Conservation (phyloP, 2,888 invertebrate genomes). For the Schizaphis graminum region DNA sequence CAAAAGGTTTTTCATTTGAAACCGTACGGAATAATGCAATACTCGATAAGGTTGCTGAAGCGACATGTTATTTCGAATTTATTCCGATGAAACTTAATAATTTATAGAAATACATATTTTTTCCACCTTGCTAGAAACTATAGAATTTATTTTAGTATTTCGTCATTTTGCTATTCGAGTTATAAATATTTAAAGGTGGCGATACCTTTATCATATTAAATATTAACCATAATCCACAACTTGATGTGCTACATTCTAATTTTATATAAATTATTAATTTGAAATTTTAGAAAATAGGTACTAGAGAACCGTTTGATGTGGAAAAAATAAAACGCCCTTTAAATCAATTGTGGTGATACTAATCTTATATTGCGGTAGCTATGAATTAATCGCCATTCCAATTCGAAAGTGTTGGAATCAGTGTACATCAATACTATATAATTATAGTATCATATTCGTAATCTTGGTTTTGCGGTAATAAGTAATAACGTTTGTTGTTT, state of each 20-base stretch:
- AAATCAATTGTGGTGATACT: neutral
- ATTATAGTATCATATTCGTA: neutral
- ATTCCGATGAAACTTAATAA: neutral
- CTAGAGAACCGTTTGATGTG: neutral
- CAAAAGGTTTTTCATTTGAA: neutral
- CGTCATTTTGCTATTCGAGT: neutral
- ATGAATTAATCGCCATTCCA: neutral
- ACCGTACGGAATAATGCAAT: neutral
- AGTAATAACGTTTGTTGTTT: neutral
- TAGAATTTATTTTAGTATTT: neutral
- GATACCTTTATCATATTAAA: neutral
- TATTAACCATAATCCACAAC: neutral
- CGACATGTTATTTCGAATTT: neutral
- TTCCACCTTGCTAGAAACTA: neutral
- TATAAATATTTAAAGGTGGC: neutral
- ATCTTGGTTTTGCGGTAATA: neutral
- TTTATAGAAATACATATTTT: neutral
- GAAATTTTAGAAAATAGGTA: neutral
- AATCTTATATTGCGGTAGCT: neutral
- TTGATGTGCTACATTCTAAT: neutral
- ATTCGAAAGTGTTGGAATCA: neutral
- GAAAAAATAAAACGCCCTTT: neutral
- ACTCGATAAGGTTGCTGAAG: neutral
- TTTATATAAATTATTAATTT: neutral
- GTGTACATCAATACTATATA: neutral